Percentiles rank a stretch among this genome's conserved stretches.
These are phyloP conservation scores for Nycticebus coucang DNA, from an alignment of 2,113 vertebrate genomes.

Conservation along the genomic window DNA sequence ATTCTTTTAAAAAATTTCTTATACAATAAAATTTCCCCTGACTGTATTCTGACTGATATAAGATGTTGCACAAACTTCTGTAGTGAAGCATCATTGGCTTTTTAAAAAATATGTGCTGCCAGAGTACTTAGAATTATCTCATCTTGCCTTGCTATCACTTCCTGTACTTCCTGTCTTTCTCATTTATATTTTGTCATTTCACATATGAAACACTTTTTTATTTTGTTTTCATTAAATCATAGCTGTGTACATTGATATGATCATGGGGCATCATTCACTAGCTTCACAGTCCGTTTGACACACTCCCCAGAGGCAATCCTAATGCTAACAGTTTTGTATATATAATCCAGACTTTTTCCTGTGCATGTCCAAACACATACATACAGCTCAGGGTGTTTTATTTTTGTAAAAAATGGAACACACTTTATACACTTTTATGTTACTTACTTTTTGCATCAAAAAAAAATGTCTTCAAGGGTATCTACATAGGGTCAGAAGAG, in stretches of 20 bases:
- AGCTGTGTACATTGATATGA: too few species aligned
- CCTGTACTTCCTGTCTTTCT: neutral
- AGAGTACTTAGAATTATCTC: neutral
- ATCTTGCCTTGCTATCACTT: neutral
- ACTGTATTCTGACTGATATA: neutral
- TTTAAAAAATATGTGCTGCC: neutral
- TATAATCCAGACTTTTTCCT: conserved; percentile 1
- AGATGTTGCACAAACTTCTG: neutral
- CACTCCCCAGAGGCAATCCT: neutral
- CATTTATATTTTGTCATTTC: neutral
- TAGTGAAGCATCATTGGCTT: neutral
- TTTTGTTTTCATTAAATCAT: too few species aligned
- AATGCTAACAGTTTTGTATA: neutral
- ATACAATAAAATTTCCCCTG: neutral
- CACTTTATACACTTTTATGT: neutral
- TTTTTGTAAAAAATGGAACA: neutral
- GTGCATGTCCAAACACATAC: neutral
- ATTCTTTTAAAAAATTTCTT: neutral
- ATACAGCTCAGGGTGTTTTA: neutral
- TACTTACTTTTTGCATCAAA: conserved; percentile 14
- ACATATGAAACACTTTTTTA: neutral
- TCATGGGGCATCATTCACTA: too few species aligned
- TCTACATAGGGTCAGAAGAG: too few species aligned
- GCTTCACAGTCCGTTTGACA: too few species aligned
- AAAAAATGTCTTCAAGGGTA: too few species aligned